These are phyloP conservation scores for Lordiphosa fenestrarum DNA, from an alignment of 2,888 invertebrate genomes.

Conservation along the genomic window DNA sequence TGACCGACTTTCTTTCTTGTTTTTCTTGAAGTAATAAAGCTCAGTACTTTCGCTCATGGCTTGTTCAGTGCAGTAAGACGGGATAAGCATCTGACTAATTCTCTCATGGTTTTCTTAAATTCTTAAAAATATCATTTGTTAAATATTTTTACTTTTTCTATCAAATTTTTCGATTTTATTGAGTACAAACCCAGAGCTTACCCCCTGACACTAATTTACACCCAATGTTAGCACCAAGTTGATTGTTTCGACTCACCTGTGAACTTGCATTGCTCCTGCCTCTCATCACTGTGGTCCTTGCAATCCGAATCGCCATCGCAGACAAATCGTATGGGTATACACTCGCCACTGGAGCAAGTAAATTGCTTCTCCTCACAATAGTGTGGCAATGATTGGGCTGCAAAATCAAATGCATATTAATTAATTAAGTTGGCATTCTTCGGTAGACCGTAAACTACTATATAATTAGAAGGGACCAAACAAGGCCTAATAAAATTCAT, in stretches of 20 bases:
- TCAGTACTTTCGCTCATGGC: no score
- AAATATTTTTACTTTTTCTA: no score
- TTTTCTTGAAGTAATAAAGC: no score
- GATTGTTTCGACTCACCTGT: constrained; percentile 63
- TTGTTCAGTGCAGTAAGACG: no score
- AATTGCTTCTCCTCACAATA: constrained; percentile 84
- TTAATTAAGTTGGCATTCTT: constrained; percentile 57
- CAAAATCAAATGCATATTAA: constrained; percentile 65
- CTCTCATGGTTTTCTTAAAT: no score
- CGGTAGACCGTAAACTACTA: constrained; percentile 35
- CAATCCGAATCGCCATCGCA: constrained; percentile 91
- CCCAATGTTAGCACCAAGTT: no score
- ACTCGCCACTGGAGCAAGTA: constrained; percentile 87
- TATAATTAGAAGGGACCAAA: constrained; percentile 27
- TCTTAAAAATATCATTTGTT: no score
- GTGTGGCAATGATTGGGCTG: constrained; percentile 68
- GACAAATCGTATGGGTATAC: constrained; percentile 88
- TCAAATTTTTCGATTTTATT: no score
- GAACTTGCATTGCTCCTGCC: constrained; percentile 86
- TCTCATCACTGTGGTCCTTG: constrained; percentile 91
- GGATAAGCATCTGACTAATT: no score
- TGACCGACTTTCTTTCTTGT: no score
- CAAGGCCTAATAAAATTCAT: constrained; percentile 67
- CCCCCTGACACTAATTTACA: no score
- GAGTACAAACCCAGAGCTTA: no score